These are phyloP conservation scores for Myotis findleyi DNA, from an alignment of 2,797 vertebrate genomes.

Conservation along the genomic window DNA sequence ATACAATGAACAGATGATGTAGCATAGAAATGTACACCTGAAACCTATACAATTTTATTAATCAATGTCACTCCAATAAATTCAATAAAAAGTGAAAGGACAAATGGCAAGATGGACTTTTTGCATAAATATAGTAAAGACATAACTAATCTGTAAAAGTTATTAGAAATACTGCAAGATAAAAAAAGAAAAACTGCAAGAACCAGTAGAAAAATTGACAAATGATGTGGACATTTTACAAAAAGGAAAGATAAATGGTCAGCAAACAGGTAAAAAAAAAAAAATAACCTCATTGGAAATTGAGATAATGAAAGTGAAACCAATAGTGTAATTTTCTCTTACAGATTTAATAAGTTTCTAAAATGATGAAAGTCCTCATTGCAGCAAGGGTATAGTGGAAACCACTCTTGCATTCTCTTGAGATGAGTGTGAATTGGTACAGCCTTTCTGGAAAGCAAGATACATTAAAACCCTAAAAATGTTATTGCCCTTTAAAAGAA, in stretches of 20 bases:
- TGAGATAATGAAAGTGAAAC: slow-evolving; percentile 31
- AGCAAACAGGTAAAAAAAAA: slow-evolving; percentile 25
- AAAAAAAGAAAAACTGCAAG: background rate
- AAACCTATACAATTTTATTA: background rate
- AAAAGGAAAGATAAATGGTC: slow-evolving; percentile 8
- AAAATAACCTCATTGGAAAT: background rate
- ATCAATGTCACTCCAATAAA: background rate
- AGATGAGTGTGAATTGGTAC: slow-evolving; percentile 30
- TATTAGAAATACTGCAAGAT: background rate
- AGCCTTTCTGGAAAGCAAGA: slow-evolving; percentile 51
- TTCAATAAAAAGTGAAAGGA: slow-evolving; percentile 41
- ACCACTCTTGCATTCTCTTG: background rate
- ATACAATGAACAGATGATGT: background rate
- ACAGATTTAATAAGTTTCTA: slow-evolving; percentile 20
- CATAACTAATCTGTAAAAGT: slow-evolving; percentile 36
- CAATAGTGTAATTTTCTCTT: slow-evolving; percentile 7
- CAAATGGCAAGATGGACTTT: background rate
- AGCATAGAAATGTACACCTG: background rate
- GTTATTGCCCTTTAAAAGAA: slow-evolving; percentile 48
- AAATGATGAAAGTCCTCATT: slow-evolving; percentile 20
- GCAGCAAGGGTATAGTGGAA: background rate
- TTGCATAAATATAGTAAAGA: slow-evolving; percentile 30
- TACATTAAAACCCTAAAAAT: slow-evolving; percentile 53
- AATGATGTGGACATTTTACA: slow-evolving; percentile 2
- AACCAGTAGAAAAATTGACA: background rate